Conservation (phyloP, 53 echinoderm and acorn worm genomes). For the Apostichopus leukothele region DNA sequence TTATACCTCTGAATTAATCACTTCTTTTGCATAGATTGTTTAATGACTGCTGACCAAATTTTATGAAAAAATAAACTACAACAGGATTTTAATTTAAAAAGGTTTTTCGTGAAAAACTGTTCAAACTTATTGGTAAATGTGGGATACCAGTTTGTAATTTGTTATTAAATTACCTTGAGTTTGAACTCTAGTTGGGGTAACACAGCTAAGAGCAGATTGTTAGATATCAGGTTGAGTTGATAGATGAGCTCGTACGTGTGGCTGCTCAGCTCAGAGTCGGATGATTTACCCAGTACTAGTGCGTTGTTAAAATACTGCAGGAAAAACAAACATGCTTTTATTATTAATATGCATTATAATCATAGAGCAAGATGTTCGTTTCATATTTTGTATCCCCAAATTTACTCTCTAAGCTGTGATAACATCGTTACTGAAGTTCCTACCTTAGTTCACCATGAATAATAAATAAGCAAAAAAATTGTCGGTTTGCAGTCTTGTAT, state of each 20-base stretch:
- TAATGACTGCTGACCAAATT: too few relatives aligned
- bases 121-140: too few relatives aligned
- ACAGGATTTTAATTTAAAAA: too few relatives aligned
- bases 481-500: too few relatives aligned
- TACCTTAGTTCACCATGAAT: too few relatives aligned
- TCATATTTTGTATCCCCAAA: background rate
- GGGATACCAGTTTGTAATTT: too few relatives aligned
- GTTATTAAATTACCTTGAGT: constrained; percentile 69
- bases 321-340: background rate
- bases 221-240: constrained; percentile 92
- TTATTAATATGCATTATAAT: background rate
- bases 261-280: constrained; percentile 74
- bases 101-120: too few relatives aligned
- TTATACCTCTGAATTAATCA: too few relatives aligned
- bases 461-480: too few relatives aligned
- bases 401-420: background rate
- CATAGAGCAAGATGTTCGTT: background rate
- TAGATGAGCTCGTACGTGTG: constrained; percentile 93
- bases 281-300: constrained; percentile 80
- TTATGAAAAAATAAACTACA: too few relatives aligned
- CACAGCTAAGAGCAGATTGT: constrained; percentile 84
- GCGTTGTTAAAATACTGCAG: constrained; percentile 94
- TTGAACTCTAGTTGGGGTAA: constrained; percentile 97
- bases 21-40: too few relatives aligned
- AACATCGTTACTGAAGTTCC: too few relatives aligned